Conservation (phyloP, 2,797 vertebrate genomes). For the Discoglossus pictus region DNA sequence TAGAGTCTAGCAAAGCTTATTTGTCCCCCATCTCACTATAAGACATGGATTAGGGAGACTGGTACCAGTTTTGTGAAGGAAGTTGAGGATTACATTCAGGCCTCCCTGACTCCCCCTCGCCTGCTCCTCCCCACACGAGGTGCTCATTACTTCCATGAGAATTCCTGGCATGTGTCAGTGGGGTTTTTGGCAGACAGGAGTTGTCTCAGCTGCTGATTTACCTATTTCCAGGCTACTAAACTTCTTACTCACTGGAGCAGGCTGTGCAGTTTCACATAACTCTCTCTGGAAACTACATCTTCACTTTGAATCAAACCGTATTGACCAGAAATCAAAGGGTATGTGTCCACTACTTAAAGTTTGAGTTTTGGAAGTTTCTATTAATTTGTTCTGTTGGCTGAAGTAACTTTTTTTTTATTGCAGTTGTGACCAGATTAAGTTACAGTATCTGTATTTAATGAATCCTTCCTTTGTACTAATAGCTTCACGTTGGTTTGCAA, state of each 20-base stretch:
- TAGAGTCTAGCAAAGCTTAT: too few species aligned
- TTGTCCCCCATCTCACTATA: too few species aligned
- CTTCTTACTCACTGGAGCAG: neutral
- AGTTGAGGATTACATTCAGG: constrained; percentile 30
- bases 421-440: too few species aligned
- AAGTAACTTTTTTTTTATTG: too few species aligned
- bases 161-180: constrained; percentile 49
- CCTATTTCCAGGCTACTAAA: constrained; percentile 32
- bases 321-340: constrained; percentile 8
- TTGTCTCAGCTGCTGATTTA: constrained; percentile 40
- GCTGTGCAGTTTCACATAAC: neutral
- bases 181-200: constrained; percentile 18
- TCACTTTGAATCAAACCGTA: neutral
- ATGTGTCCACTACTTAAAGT: constrained; percentile 6
- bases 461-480: too few species aligned
- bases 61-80: constrained; percentile 53
- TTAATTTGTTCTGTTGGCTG: too few species aligned
- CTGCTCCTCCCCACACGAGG: constrained; percentile 34
- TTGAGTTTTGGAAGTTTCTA: too few species aligned
- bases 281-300: neutral
- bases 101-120: neutral
- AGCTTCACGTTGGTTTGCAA: too few species aligned
- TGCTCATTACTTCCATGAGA: constrained; percentile 42
- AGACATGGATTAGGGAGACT: too few species aligned
- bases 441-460: too few species aligned